phyloP scores from a whole-genome alignment of 2,797 vertebrate genomes.

The Botia kubotai region DNA sequence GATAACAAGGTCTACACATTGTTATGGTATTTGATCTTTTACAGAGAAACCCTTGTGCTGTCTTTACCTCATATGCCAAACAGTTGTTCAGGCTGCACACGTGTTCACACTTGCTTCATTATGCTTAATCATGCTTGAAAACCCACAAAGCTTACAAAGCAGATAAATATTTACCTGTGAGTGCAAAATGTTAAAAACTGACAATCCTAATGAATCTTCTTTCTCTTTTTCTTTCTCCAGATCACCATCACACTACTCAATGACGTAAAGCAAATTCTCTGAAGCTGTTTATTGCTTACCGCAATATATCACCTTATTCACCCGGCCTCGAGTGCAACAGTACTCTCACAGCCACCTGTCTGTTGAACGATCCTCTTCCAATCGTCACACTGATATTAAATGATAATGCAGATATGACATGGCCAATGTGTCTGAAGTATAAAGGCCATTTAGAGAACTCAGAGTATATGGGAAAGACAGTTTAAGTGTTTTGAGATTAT shows the following conservation, averaged over 20 bases:
- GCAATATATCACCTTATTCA: slow-evolving; percentile 51
- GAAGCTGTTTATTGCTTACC: slow-evolving; percentile 42
- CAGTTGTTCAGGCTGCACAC: not conserved
- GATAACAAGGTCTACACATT: not conserved
- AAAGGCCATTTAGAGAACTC: slow-evolving; percentile 30
- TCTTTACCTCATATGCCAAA: not conserved
- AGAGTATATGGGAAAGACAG: not conserved
- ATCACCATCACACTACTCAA: slow-evolving; percentile 31
- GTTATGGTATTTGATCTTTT: not conserved
- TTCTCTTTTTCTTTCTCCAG: slow-evolving; percentile 36
- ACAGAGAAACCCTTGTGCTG: not conserved
- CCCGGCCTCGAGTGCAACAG: slow-evolving; percentile 56
- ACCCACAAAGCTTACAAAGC: slow-evolving; percentile 8
- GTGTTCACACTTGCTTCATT: slow-evolving; percentile 21
- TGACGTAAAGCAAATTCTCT: slow-evolving; percentile 10
- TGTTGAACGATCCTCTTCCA: slow-evolving; percentile 56
- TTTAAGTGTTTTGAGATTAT: not conserved
- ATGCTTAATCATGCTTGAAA: not conserved
- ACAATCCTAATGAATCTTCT: slow-evolving; percentile 36
- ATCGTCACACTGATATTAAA: slow-evolving; percentile 58
- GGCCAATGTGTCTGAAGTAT: not conserved
- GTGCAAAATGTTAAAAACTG: not conserved
- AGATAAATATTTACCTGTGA: slow-evolving; percentile 31
- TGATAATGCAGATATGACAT: slow-evolving; percentile 62
- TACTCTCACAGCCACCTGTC: slow-evolving; percentile 60